These are phyloP conservation scores for Merluccius polli DNA, from an alignment of 2,797 vertebrate species.

Conservation along the genomic window DNA sequence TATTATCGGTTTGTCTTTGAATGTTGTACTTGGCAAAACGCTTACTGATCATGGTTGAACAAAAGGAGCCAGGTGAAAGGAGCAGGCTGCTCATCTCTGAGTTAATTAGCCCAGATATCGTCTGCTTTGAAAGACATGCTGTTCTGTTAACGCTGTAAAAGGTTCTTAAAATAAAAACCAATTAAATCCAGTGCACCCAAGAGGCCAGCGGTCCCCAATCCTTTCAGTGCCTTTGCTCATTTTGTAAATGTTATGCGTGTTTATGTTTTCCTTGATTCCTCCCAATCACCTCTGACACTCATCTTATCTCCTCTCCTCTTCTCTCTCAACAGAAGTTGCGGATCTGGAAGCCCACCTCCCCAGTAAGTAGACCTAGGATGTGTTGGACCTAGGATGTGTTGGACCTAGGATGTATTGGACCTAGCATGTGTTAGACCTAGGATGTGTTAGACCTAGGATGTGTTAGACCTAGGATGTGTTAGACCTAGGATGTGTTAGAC, in stretches of 20 bases:
- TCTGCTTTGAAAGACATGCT: background rate
- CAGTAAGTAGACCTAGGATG: constrained; percentile 76
- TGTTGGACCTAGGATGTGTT: no score
- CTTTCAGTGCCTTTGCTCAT: background rate
- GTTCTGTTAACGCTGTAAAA: background rate
- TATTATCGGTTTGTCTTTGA: no score
- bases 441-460: no score
- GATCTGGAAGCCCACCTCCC: constrained; percentile 95
- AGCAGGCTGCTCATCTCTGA: background rate
- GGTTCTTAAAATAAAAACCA: no score
- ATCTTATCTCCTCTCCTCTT: constrained; percentile 17
- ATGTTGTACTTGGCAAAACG: no score
- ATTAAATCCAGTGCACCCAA: background rate
- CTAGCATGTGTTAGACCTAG: no score
- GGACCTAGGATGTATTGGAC: no score
- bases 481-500: no score
- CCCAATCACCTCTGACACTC: background rate
- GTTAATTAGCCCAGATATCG: background rate
- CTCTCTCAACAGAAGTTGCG: constrained; percentile 84
- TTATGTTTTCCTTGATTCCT: background rate
- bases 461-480: no score
- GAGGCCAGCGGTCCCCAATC: background rate
- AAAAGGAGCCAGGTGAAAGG: no score
- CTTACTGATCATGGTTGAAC: no score
- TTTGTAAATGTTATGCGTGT: background rate